Percentiles rank a stretch among this genome's conserved stretches.
Evolutionary conservation across 1,140 invertebrate species (phyloP).

Genomic region (Pararge aegeria): DNA sequence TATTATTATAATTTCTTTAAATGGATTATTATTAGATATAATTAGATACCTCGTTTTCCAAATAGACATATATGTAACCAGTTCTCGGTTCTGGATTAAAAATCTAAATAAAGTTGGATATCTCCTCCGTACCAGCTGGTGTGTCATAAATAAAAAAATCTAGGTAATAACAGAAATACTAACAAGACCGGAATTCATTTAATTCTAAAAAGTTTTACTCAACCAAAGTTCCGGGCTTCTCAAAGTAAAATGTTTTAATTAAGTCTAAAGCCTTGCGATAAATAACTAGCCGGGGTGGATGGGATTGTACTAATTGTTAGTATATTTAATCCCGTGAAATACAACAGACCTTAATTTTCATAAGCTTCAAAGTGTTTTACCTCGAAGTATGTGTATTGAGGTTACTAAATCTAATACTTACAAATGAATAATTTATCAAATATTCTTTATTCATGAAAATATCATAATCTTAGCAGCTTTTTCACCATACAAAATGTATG

Average conservation of each 20-base stretch:
- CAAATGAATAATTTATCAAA: too few species aligned
- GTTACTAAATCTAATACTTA: too few species aligned
- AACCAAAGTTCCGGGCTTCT: neutral
- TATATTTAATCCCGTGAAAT: conserved; percentile 77
- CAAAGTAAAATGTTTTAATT: conserved; percentile 1
- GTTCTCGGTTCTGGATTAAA: too few species aligned
- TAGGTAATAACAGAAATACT: neutral
- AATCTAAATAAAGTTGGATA: too few species aligned
- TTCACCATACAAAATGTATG: too few species aligned
- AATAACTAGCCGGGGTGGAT: conserved; percentile 64
- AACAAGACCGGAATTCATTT: neutral
- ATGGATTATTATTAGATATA: too few species aligned
- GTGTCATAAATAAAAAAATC: neutral
- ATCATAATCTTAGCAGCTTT: too few species aligned
- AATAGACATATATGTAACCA: too few species aligned
- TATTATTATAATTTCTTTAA: too few species aligned
- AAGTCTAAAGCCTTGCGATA: conserved; percentile 38
- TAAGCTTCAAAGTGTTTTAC: conserved; percentile 77
- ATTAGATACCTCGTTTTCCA: too few species aligned
- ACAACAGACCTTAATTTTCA: conserved; percentile 73
- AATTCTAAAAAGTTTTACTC: neutral
- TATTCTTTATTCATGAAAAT: too few species aligned
- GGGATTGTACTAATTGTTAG: conserved; percentile 73
- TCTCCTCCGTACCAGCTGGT: too few species aligned
- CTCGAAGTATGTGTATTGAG: conserved; percentile 41